These are phyloP conservation scores for Nyctibius grandis DNA, from an alignment of 2,797 vertebrate genomes.

Conservation along the genomic window DNA sequence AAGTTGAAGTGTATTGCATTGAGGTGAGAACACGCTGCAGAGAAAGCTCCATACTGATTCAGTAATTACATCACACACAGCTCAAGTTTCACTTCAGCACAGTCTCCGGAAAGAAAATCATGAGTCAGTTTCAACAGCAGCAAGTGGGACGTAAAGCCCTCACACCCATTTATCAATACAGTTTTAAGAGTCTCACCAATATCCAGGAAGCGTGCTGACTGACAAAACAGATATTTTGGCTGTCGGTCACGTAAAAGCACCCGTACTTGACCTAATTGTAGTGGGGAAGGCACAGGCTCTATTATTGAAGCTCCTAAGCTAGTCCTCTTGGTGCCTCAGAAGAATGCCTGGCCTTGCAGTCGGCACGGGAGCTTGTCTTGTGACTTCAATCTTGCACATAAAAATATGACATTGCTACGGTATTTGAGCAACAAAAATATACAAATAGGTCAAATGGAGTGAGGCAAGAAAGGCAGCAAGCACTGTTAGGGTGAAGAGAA, in stretches of 20 bases:
- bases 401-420: neutral
- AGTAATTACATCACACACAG: neutral
- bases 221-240: neutral
- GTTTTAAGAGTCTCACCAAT: neutral
- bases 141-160: neutral
- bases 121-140: neutral
- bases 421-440: accelerated
- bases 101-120: neutral
- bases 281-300: neutral
- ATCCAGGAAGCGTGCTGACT: neutral
- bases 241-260: neutral
- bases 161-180: neutral
- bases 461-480: neutral
- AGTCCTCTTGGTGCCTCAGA: neutral
- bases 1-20: neutral
- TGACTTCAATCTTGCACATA: neutral
- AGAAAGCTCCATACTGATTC: neutral
- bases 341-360: neutral
- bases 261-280: neutral
- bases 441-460: neutral
- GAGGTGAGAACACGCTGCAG: neutral
- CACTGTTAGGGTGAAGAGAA: neutral
- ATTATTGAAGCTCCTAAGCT: neutral
- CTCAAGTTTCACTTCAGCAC: conserved; percentile 9
- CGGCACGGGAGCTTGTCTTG: neutral